A percentile compares a stretch with the other conserved stretches of the same genome.
Conservation (phyloP, 2,113 vertebrate species). For the Aviceda subcristata region DNA sequence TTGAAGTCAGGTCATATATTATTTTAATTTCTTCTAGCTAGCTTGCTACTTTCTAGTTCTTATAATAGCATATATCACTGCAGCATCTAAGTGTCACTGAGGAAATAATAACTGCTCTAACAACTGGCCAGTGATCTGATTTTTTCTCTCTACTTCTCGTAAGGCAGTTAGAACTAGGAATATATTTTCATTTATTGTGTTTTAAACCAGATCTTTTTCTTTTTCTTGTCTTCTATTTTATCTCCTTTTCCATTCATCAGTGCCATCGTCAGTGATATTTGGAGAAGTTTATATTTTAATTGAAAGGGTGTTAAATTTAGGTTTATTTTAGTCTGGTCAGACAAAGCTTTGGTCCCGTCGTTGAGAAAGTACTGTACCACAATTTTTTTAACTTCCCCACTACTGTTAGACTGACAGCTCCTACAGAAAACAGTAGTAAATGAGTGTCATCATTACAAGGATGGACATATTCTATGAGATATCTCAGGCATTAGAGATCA, state of each 20-base stretch:
- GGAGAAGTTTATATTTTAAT: neutral
- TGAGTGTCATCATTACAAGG: neutral
- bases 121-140: neutral
- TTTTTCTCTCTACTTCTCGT: neutral
- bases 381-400: neutral
- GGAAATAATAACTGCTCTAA: neutral
- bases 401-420: neutral
- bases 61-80: neutral
- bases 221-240: neutral
- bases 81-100: neutral
- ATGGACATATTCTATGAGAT: neutral
- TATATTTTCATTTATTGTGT: neutral
- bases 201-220: neutral
- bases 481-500: neutral
- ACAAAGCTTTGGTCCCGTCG: neutral
- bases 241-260: neutral
- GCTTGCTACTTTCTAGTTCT: neutral
- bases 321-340: neutral
- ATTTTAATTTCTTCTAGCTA: conserved; percentile 16
- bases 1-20: neutral
- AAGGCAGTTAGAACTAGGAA: neutral
- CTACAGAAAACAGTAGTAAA: neutral
- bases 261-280: neutral
- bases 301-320: neutral
- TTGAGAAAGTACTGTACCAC: neutral